A percentile compares a stretch with the other conserved stretches of the same genome.
Evolutionary conservation across 2,888 invertebrate species (phyloP).

Genomic region (Danaus chrysippus): DNA sequence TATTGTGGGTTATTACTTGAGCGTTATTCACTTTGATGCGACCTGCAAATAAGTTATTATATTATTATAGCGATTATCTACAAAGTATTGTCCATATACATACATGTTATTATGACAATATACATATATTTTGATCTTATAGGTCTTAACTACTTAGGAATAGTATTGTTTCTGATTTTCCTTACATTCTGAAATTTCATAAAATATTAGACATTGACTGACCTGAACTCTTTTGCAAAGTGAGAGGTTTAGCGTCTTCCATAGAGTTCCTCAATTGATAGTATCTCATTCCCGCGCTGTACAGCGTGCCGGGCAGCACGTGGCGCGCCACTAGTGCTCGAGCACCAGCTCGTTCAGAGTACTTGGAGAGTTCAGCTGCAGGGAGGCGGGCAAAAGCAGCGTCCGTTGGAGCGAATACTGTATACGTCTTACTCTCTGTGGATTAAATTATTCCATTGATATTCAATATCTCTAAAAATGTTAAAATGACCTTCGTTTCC

Average conservation of each 20-base stretch:
- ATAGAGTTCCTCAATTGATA: conserved; percentile 91
- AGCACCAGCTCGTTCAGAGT: conserved; percentile 82
- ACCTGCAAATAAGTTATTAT: conserved; percentile 73
- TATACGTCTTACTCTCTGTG: conserved; percentile 89
- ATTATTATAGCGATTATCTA: neutral
- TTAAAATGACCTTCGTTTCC: no score
- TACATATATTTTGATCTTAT: no score
- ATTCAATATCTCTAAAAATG: no score
- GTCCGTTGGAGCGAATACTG: conserved; percentile 91
- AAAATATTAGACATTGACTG: conserved; percentile 18
- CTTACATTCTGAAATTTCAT: no score
- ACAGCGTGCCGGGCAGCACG: conserved; percentile 87
- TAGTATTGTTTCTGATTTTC: no score
- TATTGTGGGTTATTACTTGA: conserved; percentile 89
- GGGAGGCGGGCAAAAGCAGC: conserved; percentile 85
- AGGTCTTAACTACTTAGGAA: no score
- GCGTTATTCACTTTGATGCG: conserved; percentile 91
- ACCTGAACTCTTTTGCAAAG: conserved; percentile 89
- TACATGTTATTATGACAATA: neutral
- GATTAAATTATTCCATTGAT: conserved; percentile 17
- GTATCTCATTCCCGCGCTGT: conserved; percentile 92
- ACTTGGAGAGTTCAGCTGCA: conserved; percentile 79
- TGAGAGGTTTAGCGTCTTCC: conserved; percentile 85
- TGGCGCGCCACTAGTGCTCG: conserved; percentile 87
- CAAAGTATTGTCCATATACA: neutral